Evolutionary conservation across 2,888 invertebrate species (phyloP), one percentile per base, ranked within the genome.

Genomic region (Macrosoma leucophasiata): DNA sequence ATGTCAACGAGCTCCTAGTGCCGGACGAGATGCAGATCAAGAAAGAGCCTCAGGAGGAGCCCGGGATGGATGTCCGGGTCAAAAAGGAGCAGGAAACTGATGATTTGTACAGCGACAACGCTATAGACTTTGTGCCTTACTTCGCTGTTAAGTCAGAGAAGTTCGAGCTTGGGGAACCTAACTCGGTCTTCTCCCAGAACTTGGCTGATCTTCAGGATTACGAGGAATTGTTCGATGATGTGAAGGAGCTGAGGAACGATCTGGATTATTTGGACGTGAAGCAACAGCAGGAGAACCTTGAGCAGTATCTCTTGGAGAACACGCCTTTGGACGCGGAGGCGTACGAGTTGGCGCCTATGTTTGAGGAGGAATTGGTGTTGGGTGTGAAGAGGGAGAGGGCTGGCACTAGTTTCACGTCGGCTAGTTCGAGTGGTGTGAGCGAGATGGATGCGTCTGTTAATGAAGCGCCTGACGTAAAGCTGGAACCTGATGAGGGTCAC

Each of bases 131-230:
- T 41, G 75, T 79, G 12, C 76, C 82, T 2, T 84, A 76, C 31
- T 84, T 82, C 51, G 52, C 61, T 4, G 58, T 62, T 4, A 78
- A 76, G 46, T 42, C 67, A 0, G 79, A 76, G 39, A 72, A 67
- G 33, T 54, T 68, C 44, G 72, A 70, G 40, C 62, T 50, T 48
- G 85, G 55, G 18, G 84, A 65, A 48, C 50, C 67, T 0, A 61
- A 73, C 35, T 86, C 87, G 0, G 84, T 88, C 1, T 77, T 79
- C 50, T 84, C 86, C 26, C 87, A 88, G 46, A 88, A 88, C 46
- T 51, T 88, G 41, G 87, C 87, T 0, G 88, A 88, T 59, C 55
- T 88, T 7, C 74, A 77, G 39, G 88, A 88, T 42, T 88, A 86
- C 43, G 82, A 69, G 2, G 82, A 85, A 22, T 43, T 73, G 8